Evolutionary conservation across 2,888 invertebrate species (phyloP), one percentile per base, ranked within the genome.

Genomic region (Eudemis profundana): DNA sequence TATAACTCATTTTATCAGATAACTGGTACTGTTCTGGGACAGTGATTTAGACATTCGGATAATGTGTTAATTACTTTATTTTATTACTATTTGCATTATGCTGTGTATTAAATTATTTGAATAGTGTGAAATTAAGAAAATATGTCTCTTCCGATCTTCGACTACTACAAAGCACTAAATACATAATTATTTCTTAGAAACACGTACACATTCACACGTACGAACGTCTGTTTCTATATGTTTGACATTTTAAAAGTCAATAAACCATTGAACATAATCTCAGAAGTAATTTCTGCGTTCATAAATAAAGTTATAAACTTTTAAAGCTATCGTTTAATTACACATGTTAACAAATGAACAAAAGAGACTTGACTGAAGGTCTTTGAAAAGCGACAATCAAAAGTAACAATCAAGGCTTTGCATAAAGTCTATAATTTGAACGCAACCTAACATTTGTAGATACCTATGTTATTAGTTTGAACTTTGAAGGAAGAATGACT

Each of bases 401-500:
- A 36, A 53, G 51, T 38, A 38, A 36, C n/a, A 5, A 50, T 50
- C 33, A 36, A 50, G 50, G 50, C 17, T 33, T 33, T 53, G 36
- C 1, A 7, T 36, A 1, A 19, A 21, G 36, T 38, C 38, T 53
- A 14, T 38, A 19, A 53, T 53, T 53, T 38, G 21, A 21, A 53
- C 38, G 51, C 38, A n/a, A 38, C 21, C 0, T 8, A 14, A 14
- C n/a, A 53, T 19, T 4, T 50, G 36, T 29, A 33, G 8, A 50
- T 19, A n/a, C n/a, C n/a, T n/a, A 50, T 19, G 33, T 10, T 36
- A 21, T 36, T 51, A 15, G 4, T 19, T 21, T 2, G 14, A 27
- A 33, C 19, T 36, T 36, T 8, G 21, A 51, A 33, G 19, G 27
- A 10, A 33, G 8, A 2, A 15, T 27, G 1, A 49, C 27, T 27